Base-by-base conservation (phyloP, 1,140 invertebrate species). In the Hestina assimilis region DNA sequence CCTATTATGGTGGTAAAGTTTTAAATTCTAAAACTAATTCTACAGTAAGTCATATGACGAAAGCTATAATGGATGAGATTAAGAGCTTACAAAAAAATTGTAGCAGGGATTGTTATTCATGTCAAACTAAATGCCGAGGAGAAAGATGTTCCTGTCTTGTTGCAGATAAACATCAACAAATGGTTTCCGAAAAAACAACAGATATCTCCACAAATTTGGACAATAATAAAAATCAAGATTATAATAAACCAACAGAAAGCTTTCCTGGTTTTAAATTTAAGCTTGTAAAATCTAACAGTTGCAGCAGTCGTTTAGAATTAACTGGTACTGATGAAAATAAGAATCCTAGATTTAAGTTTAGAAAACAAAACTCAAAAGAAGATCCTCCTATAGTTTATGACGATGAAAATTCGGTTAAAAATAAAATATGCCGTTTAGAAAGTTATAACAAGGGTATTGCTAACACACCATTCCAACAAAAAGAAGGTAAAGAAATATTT, bases 1-100 rank as follows among this genome's bases (percentile, higher is more conserved):
- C 95, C 3, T 97, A 96, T 74, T 96, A 96, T 64, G 95, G 95
- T 0, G 95, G 95, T 1, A 92, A 94, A 72, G 93, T 96, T 8
- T 90, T 96, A 4, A 92, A 94, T 62, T 92, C 91, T 9, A 91
- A 91, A 72, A 90, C 90, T 47, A 91, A 92, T 1, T 92, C 92
- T 5, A 82, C 91, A 8, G 90, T 92, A 29, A 92, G 90, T 59
- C 92, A 91, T 5, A 90, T 91, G 82, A 91, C 90, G 5, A 92
- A 92, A 77, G 90, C 91, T 1, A 93, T 93, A 50, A 93, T 92
- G 89, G 91, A 93, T 53, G 92, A 93, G 80, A 93, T 93, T 41
- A 77, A 87, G 76, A 85, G 76, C 68, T 70, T 89, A 43, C 89
- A 87, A 81, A 91, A 83, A 79, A 91, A 85, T 60, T 91, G 89